Percentiles rank a stretch among this genome's conserved stretches.
Conservation (phyloP, 1,140 invertebrate genomes). For the Tetramorium simillimum region DNA sequence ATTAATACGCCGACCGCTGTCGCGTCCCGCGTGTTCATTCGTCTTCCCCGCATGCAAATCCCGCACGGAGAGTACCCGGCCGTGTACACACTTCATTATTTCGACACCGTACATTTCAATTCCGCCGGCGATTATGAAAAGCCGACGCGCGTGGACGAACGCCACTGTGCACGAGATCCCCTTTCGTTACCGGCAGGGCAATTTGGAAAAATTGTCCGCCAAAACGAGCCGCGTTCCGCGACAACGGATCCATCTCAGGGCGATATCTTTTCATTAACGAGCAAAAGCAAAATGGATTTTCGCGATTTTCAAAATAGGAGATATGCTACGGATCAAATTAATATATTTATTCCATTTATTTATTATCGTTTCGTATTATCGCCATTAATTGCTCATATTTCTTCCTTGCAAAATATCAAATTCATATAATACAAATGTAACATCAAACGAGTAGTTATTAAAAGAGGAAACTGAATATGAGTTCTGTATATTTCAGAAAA, state of each 20-base stretch:
- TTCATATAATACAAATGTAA: neutral
- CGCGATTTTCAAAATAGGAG: too few species aligned
- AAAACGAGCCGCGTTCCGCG: neutral
- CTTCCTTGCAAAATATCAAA: neutral
- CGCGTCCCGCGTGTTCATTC: conserved; percentile 27
- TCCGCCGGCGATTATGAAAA: conserved; percentile 38
- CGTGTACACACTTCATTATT: conserved; percentile 60
- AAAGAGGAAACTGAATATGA: neutral
- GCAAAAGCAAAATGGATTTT: neutral
- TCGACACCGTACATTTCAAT: conserved; percentile 57
- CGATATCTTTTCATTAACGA: conserved; percentile 5
- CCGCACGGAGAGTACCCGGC: conserved; percentile 34
- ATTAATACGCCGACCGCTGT: conserved; percentile 43
- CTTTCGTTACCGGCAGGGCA: neutral
- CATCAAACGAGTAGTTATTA: neutral
- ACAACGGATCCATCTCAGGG: neutral
- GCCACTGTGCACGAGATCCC: neutral
- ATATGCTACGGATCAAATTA: neutral
- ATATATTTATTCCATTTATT: neutral
- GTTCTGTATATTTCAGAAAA: neutral
- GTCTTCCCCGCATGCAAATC: conserved; percentile 50
- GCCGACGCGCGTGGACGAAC: conserved; percentile 3
- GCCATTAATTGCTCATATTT: neutral
- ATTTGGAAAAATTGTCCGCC: conserved; percentile 31
- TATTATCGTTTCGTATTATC: neutral